phyloP scores from a whole-genome alignment of 2,888 invertebrate species.

The Formica aserva region DNA sequence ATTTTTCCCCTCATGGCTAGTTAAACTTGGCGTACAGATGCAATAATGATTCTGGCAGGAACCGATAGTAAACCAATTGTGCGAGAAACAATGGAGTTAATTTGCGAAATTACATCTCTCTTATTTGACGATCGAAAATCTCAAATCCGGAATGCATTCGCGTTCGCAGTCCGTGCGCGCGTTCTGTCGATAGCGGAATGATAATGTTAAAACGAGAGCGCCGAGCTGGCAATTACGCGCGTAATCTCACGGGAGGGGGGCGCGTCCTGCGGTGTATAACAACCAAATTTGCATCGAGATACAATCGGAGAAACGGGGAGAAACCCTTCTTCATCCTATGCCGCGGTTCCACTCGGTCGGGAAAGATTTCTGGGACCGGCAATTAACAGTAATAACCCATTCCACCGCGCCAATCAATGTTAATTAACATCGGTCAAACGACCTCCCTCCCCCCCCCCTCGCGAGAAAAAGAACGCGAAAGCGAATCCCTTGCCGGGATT shows the following conservation, averaged over 20 bases:
- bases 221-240: slow-evolving; percentile 60
- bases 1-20: neutral
- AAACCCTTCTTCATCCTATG: slow-evolving; percentile 3
- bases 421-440: slow-evolving; percentile 76
- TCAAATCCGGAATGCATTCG: slow-evolving; percentile 46
- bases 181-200: slow-evolving; percentile 18
- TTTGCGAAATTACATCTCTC: slow-evolving; percentile 41
- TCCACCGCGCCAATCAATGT: slow-evolving; percentile 76
- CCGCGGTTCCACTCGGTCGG: neutral
- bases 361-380: slow-evolving; percentile 64
- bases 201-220: slow-evolving; percentile 54
- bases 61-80: neutral
- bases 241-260: slow-evolving; percentile 45
- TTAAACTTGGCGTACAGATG: slow-evolving; percentile 1
- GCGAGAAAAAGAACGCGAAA: slow-evolving; percentile 24
- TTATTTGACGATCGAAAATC: slow-evolving; percentile 46
- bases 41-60: neutral
- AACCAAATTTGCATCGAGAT: slow-evolving; percentile 72
- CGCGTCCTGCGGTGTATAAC: slow-evolving; percentile 41
- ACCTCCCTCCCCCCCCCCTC: neutral
- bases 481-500: slow-evolving; percentile 56
- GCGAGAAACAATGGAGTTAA: slow-evolving; percentile 22
- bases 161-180: neutral
- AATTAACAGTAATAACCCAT: slow-evolving; percentile 76
- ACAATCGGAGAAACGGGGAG: slow-evolving; percentile 65